Conservation (phyloP, 2,888 invertebrate genomes). For the Brachyopa scutellaris region DNA sequence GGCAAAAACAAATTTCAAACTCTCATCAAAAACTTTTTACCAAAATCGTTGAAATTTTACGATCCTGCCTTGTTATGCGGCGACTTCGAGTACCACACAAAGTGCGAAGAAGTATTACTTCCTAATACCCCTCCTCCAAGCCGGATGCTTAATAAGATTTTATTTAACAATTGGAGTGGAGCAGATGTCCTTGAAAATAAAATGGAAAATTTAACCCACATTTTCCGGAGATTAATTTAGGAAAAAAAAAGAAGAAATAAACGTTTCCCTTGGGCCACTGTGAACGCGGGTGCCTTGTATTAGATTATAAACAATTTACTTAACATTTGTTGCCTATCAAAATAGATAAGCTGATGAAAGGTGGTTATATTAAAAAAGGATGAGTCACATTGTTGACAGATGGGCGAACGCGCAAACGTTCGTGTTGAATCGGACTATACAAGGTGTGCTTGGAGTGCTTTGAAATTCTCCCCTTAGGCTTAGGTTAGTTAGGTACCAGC, state of each 20-base stretch:
- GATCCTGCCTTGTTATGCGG: constrained; percentile 42
- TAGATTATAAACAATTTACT: no score
- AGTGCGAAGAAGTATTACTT: constrained; percentile 40
- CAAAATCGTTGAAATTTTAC: constrained; percentile 54
- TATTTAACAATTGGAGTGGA: constrained; percentile 41
- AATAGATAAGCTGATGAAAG: no score
- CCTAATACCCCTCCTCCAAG: constrained; percentile 19
- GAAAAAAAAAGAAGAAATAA: neutral
- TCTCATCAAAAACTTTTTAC: constrained; percentile 58
- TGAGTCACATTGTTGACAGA: no score
- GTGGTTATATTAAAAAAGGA: no score
- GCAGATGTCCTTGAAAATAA: constrained; percentile 48
- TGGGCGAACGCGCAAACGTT: no score
- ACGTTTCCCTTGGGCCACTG: no score
- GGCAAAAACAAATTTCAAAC: constrained; percentile 59
- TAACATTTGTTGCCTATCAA: no score
- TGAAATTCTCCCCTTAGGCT: no score
- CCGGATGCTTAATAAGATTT: constrained; percentile 42
- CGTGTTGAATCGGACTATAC: no score
- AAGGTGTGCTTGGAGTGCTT: no score
- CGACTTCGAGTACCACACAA: constrained; percentile 28
- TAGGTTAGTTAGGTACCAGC: no score
- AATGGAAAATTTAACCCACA: constrained; percentile 31
- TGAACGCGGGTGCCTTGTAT: no score
- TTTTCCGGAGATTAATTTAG: constrained; percentile 24